A percentile compares a stretch with the other conserved stretches of the same genome.
phyloP scores from a whole-genome alignment of 2,888 invertebrate species.

The Zele albiditarsus region DNA sequence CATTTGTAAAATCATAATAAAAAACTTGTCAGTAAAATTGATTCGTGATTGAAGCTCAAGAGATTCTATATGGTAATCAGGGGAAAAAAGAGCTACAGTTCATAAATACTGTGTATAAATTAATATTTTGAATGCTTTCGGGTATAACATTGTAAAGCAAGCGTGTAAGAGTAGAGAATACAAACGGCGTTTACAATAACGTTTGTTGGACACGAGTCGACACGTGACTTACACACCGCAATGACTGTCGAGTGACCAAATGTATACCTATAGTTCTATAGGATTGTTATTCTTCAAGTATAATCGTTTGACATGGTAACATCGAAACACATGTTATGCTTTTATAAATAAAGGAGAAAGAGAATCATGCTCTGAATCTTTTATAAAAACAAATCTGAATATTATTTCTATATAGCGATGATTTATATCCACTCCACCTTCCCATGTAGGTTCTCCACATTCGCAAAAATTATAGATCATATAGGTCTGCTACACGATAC shows the following conservation, averaged over 20 bases:
- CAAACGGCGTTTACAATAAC: conserved; percentile 42
- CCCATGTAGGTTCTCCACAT: too few relatives aligned
- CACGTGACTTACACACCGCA: conserved; percentile 61
- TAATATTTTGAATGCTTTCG: background rate
- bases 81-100: background rate
- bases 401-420: background rate
- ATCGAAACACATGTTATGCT: background rate
- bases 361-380: background rate
- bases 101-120: background rate
- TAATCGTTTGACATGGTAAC: background rate
- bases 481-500: too few relatives aligned
- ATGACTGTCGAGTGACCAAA: background rate
- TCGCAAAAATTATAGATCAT: too few relatives aligned
- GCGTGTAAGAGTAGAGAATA: conserved; percentile 49
- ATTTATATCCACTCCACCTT: too few relatives aligned
- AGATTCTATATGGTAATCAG: background rate
- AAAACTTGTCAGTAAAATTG: too few relatives aligned
- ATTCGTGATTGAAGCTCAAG: background rate
- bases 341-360: background rate
- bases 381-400: background rate
- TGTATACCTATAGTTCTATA: background rate
- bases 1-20: too few relatives aligned
- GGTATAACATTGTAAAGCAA: conserved; percentile 50
- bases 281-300: conserved; percentile 1
- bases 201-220: conserved; percentile 67